Evolutionary conservation across 2,113 vertebrate genomes (phyloP).

Genomic region (Chamaetylas fuelleborni): DNA sequence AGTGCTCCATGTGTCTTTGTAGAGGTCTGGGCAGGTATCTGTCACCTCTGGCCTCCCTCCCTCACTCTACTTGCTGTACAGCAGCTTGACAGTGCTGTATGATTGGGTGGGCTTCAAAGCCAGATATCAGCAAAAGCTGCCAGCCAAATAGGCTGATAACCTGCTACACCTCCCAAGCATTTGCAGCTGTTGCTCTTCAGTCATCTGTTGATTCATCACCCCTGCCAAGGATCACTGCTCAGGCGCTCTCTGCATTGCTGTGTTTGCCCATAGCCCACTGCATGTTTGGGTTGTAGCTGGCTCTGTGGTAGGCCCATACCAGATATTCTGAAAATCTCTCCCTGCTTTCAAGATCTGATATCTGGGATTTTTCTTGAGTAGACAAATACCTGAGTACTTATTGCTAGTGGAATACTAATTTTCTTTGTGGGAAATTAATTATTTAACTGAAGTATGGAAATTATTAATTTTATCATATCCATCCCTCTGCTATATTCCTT

Average conservation of each 20-base stretch:
- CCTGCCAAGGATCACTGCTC: not conserved
- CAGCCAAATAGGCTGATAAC: not conserved
- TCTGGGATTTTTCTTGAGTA: not conserved
- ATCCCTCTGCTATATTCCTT: not conserved
- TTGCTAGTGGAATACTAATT: not conserved
- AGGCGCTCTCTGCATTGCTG: not conserved
- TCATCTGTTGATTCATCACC: not conserved
- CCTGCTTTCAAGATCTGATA: not conserved
- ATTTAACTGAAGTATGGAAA: not conserved
- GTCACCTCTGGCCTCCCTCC: not conserved
- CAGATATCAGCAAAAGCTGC: not conserved
- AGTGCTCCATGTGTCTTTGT: accelerated
- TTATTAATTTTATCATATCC: not conserved
- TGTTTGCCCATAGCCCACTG: not conserved
- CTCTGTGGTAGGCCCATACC: not conserved
- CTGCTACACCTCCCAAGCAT: not conserved
- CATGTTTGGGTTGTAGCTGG: not conserved
- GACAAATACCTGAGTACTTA: not conserved
- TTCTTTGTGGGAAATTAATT: not conserved
- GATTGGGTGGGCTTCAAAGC: not conserved
- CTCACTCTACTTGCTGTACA: accelerated
- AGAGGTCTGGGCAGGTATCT: not conserved
- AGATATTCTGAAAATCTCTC: not conserved
- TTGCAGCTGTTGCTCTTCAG: not conserved
- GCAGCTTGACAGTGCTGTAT: not conserved